Evolutionary conservation across 2,797 vertebrate genomes (phyloP).

Genomic region (Heteromormyrus szaboi): DNA sequence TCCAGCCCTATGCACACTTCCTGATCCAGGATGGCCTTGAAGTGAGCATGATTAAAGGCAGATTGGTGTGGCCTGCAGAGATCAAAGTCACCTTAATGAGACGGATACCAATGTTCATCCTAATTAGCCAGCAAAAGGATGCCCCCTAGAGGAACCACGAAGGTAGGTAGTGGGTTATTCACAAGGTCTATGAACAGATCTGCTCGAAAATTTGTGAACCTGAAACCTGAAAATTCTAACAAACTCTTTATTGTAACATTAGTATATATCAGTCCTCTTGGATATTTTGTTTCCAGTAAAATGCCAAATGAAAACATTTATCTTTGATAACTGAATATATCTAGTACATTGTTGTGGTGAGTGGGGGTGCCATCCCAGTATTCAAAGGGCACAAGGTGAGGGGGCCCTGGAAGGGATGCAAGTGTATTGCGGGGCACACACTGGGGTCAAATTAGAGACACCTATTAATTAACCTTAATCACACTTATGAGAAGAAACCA

Average conservation of each 20-base stretch:
- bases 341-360: neutral
- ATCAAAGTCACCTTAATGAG: neutral
- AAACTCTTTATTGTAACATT: neutral
- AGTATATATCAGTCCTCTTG: neutral
- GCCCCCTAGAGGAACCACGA: neutral
- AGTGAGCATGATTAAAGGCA: neutral
- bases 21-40: constrained; percentile 4
- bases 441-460: neutral
- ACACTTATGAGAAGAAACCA: neutral
- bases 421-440: neutral
- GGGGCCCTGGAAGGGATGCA: neutral
- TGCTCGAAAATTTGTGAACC: neutral
- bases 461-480: neutral
- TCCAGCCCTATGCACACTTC: neutral
- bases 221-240: neutral
- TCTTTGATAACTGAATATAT: neutral
- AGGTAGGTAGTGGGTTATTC: neutral
- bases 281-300: neutral
- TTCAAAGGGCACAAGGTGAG: neutral
- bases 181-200: neutral
- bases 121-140: neutral
- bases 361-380: neutral
- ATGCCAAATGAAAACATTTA: neutral
- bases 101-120: neutral
- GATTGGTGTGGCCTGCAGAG: neutral